Percentiles rank a stretch among this genome's conserved stretches.
These are phyloP conservation scores for Dryobota labecula DNA, from an alignment of 2,888 invertebrate genomes.

Conservation along the genomic window DNA sequence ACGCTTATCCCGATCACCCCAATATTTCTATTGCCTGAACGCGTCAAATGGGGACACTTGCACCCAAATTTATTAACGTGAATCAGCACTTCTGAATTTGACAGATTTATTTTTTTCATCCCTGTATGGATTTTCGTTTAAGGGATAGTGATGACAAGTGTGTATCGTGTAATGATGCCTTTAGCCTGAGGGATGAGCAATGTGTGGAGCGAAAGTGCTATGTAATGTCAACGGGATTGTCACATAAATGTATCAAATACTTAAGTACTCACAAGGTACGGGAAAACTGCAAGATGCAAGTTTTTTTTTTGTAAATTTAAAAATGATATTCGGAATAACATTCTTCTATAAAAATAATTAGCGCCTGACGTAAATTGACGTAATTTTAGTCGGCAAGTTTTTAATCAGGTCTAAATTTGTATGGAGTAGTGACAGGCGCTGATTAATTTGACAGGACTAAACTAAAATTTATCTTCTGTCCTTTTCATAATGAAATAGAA, in stretches of 20 bases:
- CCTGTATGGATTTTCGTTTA: constrained; percentile 64
- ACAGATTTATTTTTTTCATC: constrained; percentile 66
- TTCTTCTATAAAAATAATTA: too few species aligned
- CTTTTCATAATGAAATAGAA: too few species aligned
- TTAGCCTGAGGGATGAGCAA: constrained; percentile 40
- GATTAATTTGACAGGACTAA: too few species aligned
- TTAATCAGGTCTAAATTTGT: too few species aligned
- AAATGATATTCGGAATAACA: too few species aligned
- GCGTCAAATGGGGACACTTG: constrained; percentile 67
- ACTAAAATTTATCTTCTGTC: too few species aligned
- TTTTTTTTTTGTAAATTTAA: neutral
- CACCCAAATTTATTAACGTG: constrained; percentile 67
- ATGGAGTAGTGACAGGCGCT: too few species aligned
- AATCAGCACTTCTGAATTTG: constrained; percentile 65
- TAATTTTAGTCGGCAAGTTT: too few species aligned
- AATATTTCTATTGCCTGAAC: constrained; percentile 65
- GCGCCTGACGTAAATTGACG: too few species aligned
- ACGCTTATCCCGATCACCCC: constrained; percentile 61
- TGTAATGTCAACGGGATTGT: constrained; percentile 22
- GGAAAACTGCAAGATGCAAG: neutral
- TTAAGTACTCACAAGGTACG: neutral
- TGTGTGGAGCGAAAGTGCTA: constrained; percentile 29
- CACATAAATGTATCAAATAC: neutral
- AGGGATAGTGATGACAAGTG: constrained; percentile 47
- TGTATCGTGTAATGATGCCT: constrained; percentile 42